Evolutionary conservation across 2,888 invertebrate genomes (phyloP).

Genomic region (Eupithecia abbreviata): DNA sequence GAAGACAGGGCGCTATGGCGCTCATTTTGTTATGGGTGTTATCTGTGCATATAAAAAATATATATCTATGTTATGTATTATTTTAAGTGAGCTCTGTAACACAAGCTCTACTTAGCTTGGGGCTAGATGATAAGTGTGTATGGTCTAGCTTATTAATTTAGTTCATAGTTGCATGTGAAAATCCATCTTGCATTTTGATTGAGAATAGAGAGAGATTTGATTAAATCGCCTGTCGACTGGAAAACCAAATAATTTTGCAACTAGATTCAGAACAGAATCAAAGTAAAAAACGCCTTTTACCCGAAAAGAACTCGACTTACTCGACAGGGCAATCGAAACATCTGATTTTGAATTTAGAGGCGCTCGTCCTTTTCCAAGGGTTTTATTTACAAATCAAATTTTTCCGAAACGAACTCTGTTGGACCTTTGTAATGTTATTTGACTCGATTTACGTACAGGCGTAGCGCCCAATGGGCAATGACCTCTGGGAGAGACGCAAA

Average conservation of each 20-base stretch:
- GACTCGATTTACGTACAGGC: conserved; percentile 53
- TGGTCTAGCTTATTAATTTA: too few relatives aligned
- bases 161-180: background rate
- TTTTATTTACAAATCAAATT: conserved; percentile 68
- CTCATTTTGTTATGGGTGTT: too few relatives aligned
- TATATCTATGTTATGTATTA: too few relatives aligned
- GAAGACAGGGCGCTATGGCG: too few relatives aligned
- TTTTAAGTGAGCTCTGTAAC: too few relatives aligned
- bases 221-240: background rate
- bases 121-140: too few relatives aligned
- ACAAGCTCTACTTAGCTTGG: too few relatives aligned
- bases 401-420: conserved; percentile 54
- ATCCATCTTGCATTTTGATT: background rate
- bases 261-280: conserved; percentile 4
- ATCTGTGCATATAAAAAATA: too few relatives aligned
- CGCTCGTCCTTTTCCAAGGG: conserved; percentile 51
- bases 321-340: conserved; percentile 61
- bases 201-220: background rate
- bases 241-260: conserved; percentile 6
- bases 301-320: conserved; percentile 19
- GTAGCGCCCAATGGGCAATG: conserved; percentile 39
- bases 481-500: conserved; percentile 23
- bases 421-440: conserved; percentile 56
- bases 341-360: conserved; percentile 60
- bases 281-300: conserved; percentile 20